phyloP scores from a whole-genome alignment of 2,797 vertebrate species.

The Enteromius trimaculatus region DNA sequence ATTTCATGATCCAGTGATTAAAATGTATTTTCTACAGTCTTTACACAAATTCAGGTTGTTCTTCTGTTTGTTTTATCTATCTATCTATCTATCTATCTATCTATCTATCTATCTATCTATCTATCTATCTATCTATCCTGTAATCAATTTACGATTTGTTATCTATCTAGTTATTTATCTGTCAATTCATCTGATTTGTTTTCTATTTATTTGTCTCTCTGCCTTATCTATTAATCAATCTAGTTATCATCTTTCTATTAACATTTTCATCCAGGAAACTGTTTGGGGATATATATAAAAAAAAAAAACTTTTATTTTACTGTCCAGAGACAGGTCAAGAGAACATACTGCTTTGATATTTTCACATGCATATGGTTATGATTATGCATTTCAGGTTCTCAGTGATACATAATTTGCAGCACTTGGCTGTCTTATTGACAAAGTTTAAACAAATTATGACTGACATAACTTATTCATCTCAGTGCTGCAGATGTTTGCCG shows the following conservation, averaged over 20 bases:
- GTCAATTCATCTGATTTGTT: not conserved
- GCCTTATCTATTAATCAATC: not conserved
- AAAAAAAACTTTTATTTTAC: not conserved
- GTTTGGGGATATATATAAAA: not conserved
- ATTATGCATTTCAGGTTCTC: slow-evolving; percentile 18
- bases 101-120: not conserved
- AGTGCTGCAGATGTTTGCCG: slow-evolving; percentile 34
- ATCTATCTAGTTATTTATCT: not conserved
- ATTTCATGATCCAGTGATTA: not conserved
- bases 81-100: not conserved
- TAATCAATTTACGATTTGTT: too few species aligned
- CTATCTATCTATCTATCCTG: not conserved
- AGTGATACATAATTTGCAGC: slow-evolving; percentile 10
- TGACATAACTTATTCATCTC: slow-evolving; percentile 37
- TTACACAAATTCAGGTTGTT: too few species aligned
- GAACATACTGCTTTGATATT: not conserved
- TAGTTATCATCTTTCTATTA: not conserved
- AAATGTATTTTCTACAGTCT: too few species aligned
- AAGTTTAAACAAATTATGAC: slow-evolving; percentile 44
- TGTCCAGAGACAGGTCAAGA: not conserved
- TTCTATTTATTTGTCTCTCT: not conserved
- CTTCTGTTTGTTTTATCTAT: too few species aligned
- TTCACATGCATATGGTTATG: slow-evolving; percentile 2
- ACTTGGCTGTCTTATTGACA: slow-evolving; percentile 37
- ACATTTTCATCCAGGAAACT: not conserved